Conservation (phyloP, 53 echinoderm and acorn worm species). For the Holothuria leucospilota region DNA sequence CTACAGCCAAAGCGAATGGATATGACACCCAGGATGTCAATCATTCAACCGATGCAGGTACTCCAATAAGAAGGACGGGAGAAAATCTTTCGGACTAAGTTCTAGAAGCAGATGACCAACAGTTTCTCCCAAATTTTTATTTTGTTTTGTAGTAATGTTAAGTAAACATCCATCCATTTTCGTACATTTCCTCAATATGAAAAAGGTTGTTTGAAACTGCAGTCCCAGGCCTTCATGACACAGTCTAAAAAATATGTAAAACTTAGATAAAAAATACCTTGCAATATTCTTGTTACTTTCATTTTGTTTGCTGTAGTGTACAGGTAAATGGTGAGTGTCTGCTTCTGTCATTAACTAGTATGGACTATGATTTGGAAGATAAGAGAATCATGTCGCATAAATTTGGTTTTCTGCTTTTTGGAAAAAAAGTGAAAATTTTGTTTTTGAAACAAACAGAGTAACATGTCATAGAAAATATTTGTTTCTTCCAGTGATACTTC, state of each 20-base stretch:
- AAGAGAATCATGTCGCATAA: too few species aligned
- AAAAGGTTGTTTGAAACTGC: neutral
- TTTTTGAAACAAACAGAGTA: neutral
- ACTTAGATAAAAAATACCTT: neutral
- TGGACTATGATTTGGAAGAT: too few species aligned
- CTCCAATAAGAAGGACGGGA: slow-evolving; percentile 1
- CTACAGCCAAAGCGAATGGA: slow-evolving; percentile 69
- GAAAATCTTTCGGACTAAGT: neutral
- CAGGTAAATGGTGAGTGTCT: slow-evolving; percentile 24
- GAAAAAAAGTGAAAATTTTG: neutral
- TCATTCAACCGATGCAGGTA: slow-evolving; percentile 38
- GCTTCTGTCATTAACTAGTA: neutral
- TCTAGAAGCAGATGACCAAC: neutral
- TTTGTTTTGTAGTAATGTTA: slow-evolving; percentile 23
- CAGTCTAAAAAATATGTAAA: slow-evolving; percentile 6
- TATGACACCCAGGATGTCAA: slow-evolving; percentile 44
- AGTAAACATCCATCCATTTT: slow-evolving; percentile 44
- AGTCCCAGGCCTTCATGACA: slow-evolving; percentile 10
- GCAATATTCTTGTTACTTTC: slow-evolving; percentile 43
- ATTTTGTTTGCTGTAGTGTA: slow-evolving; percentile 29
- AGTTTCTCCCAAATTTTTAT: neutral
- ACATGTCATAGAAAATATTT: too few species aligned
- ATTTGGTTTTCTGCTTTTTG: too few species aligned
- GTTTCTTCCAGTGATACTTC: too few species aligned
- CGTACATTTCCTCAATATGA: slow-evolving; percentile 35